Base-by-base conservation (phyloP, 1,140 invertebrate genomes). In the Zaprionus capensis region DNA sequence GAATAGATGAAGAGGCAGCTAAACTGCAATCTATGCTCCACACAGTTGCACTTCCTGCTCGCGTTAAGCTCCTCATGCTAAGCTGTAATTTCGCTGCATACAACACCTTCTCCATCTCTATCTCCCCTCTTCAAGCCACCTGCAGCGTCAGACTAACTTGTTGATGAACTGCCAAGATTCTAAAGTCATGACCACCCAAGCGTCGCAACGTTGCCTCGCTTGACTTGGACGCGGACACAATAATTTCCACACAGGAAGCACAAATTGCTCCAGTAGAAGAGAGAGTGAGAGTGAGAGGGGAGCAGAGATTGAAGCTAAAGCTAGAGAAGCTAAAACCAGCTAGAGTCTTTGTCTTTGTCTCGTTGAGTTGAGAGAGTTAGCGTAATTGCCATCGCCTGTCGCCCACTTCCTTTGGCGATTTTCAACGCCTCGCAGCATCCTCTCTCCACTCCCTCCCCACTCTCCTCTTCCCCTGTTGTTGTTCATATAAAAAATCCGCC, bases 361-460 rank as follows among this genome's bases (percentile, higher is more conserved):
- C 20, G 46, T 20, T 28, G 36, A 46, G n/a, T 26, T 14, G 24
- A 36, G 20, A 17, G 26, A 62, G 65, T 28, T 68, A 75, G 26
- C 51, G 17, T 71, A 71, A 71, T 71, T 76, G 67, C 17, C 72
- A 38, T 22, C 34, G 59, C 38, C 51, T 36, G 26, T 31, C 44
- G 63, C 41, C 53, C 24, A 71, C 57, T 71, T 67, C 63, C 63
- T 71, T 72, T 26, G 24, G 41, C 49, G 49, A 59, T 36, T 58
- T 75, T 64, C 28, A 74, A 59, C 62, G 55, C 71, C 65, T 73
- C 36, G 41, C 59, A 68, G 65, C 64, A 70, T 51, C 49, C 24
- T 49, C 31, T 34, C 11, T n/a, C 17, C 11, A 34, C 34, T 1
- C 66, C 65, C 44, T 34, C 17, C 2, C 28, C 38, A 24, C 55